Evolutionary conservation across 2,888 invertebrate species (phyloP).

Genomic region (Brachyptera risi): DNA sequence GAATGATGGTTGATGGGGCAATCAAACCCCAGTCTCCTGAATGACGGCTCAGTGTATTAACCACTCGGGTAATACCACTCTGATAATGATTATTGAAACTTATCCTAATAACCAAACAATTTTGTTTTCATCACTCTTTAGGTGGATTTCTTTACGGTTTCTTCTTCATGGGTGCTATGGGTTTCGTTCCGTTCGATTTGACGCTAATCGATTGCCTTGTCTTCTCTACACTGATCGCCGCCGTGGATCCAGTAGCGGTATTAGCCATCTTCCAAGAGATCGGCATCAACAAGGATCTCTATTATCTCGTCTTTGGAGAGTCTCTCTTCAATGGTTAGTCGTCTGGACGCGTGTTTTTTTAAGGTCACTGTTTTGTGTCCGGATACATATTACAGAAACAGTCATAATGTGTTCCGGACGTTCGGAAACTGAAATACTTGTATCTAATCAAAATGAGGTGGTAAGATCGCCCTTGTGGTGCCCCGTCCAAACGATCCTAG

Average conservation of each 20-base stretch:
- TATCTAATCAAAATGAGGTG: too few relatives aligned
- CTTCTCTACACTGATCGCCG: slow-evolving; percentile 52
- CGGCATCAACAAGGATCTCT: slow-evolving; percentile 56
- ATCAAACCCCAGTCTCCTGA: too few relatives aligned
- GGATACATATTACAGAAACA: too few relatives aligned
- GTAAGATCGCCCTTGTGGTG: too few relatives aligned
- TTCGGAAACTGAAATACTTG: too few relatives aligned
- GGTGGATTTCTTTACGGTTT: slow-evolving; percentile 31
- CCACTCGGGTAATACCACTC: neutral
- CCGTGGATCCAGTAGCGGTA: slow-evolving; percentile 56
- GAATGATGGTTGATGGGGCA: too few relatives aligned
- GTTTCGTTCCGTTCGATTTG: slow-evolving; percentile 29
- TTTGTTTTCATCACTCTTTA: slow-evolving; percentile 20
- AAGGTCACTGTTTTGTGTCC: too few relatives aligned
- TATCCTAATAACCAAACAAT: neutral
- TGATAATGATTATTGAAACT: neutral
- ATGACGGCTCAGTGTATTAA: too few relatives aligned
- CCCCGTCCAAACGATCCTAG: too few relatives aligned
- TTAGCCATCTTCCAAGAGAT: slow-evolving; percentile 56
- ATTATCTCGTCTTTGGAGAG: slow-evolving; percentile 60
- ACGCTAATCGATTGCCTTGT: slow-evolving; percentile 43
- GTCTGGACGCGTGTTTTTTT: neutral
- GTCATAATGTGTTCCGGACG: too few relatives aligned
- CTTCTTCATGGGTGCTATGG: slow-evolving; percentile 30
- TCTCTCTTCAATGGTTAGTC: slow-evolving; percentile 52